These are phyloP conservation scores for Pyrocoelia pectoralis DNA, from an alignment of 2,888 invertebrate species.

Conservation along the genomic window DNA sequence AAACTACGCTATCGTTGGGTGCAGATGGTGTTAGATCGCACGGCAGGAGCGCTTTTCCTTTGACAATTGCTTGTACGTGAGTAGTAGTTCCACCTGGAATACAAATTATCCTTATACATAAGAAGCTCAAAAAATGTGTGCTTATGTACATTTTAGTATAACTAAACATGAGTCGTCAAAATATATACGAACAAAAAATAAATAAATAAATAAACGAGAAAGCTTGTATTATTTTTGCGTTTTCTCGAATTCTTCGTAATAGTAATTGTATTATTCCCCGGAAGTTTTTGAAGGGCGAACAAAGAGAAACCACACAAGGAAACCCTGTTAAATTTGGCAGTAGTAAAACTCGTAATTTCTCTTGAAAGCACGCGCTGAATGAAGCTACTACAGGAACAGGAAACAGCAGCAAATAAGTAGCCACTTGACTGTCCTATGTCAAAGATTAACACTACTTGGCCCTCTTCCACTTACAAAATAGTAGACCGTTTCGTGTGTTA, in stretches of 20 bases:
- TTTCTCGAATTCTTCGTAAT: background rate
- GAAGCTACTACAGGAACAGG: conserved; percentile 29
- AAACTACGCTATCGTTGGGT: conserved; percentile 79
- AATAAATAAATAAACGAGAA: background rate
- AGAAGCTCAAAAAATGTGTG: conserved; percentile 20
- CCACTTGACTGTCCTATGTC: conserved; percentile 41
- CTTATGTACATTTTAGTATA: conserved; percentile 8
- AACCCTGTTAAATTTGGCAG: conserved; percentile 22
- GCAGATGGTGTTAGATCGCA: conserved; percentile 85
- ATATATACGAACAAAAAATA: background rate
- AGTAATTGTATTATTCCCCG: background rate
- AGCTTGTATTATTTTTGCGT: background rate
- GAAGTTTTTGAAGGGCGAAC: background rate
- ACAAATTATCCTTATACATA: conserved; percentile 42
- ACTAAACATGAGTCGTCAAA: background rate
- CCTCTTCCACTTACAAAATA: conserved; percentile 28
- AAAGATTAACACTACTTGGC: conserved; percentile 42
- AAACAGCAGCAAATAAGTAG: conserved; percentile 36
- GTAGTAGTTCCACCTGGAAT: conserved; percentile 55
- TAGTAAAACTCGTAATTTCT: conserved; percentile 22
- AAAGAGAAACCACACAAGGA: conserved; percentile 17
- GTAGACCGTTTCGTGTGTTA: conserved; percentile 18
- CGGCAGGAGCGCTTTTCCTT: conserved; percentile 81
- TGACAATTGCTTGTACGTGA: conserved; percentile 76
- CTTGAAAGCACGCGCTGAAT: conserved; percentile 21